phyloP scores from a whole-genome alignment of 2,113 vertebrate species.

The Rhodinocichla rosea region DNA sequence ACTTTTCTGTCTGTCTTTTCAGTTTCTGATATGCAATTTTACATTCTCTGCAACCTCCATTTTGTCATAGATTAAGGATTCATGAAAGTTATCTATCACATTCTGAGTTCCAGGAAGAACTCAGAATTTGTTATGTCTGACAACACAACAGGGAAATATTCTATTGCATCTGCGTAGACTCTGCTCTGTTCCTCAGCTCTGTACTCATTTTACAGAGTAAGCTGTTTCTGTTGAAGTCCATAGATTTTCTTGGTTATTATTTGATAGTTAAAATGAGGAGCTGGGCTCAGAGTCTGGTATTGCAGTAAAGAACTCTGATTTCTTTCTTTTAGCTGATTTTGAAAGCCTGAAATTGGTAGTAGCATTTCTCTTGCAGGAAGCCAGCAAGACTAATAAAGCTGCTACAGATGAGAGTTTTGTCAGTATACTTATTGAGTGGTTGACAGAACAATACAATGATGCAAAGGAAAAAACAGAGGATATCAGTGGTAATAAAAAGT shows the following conservation, averaged over 20 bases:
- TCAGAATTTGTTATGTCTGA: not conserved
- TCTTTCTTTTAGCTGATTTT: not conserved
- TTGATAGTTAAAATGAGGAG: not conserved
- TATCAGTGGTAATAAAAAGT: not conserved
- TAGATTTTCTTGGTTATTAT: not conserved
- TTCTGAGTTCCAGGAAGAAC: not conserved
- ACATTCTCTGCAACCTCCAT: not conserved
- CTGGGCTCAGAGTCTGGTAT: not conserved
- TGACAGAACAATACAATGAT: not conserved
- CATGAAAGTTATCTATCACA: not conserved
- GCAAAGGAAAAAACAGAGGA: not conserved
- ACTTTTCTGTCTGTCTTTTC: not conserved
- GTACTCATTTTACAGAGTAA: not conserved
- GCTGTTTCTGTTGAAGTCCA: not conserved
- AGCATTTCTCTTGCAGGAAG: not conserved
- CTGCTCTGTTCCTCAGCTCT: not conserved
- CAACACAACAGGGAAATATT: not conserved
- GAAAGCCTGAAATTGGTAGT: not conserved
- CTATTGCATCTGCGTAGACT: not conserved
- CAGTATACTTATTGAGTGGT: not conserved
- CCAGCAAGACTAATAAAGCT: not conserved
- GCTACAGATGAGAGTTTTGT: not conserved
- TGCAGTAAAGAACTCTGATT: not conserved
- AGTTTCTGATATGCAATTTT: not conserved
- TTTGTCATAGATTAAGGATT: not conserved